These are phyloP conservation scores for Chamaetylas fuelleborni DNA, from an alignment of 2,113 vertebrate genomes.

Conservation along the genomic window DNA sequence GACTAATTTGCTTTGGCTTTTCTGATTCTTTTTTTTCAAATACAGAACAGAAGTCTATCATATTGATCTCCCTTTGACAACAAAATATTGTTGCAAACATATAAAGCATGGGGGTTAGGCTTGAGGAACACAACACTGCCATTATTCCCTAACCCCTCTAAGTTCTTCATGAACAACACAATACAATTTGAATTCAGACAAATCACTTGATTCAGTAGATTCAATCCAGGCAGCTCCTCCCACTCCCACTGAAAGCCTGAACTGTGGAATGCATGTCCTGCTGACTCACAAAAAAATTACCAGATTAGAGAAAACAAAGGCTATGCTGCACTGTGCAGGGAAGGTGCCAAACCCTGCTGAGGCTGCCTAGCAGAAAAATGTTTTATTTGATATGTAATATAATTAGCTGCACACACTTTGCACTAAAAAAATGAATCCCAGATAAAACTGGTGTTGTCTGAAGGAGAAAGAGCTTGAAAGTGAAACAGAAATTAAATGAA, in stretches of 20 bases:
- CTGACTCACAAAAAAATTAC: conserved; percentile 2
- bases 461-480: not conserved
- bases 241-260: not conserved
- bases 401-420: not conserved
- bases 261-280: not conserved
- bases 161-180: not conserved
- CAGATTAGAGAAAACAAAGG: not conserved
- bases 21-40: not conserved
- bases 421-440: not conserved
- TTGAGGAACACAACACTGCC: not conserved
- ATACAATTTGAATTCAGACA: not conserved
- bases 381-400: not conserved
- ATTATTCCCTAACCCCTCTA: not conserved
- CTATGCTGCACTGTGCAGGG: rapidly evolving
- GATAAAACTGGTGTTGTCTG: not conserved
- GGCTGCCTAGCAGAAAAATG: not conserved
- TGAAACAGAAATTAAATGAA: not conserved
- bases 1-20: not conserved
- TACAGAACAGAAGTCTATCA: not conserved
- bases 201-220: not conserved
- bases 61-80: not conserved
- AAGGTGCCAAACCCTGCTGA: not conserved
- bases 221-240: not conserved
- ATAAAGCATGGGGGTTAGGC: not conserved
- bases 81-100: not conserved